These are phyloP conservation scores for Drosophila austrosaltans DNA, from an alignment of 2,888 invertebrate genomes.

Conservation along the genomic window DNA sequence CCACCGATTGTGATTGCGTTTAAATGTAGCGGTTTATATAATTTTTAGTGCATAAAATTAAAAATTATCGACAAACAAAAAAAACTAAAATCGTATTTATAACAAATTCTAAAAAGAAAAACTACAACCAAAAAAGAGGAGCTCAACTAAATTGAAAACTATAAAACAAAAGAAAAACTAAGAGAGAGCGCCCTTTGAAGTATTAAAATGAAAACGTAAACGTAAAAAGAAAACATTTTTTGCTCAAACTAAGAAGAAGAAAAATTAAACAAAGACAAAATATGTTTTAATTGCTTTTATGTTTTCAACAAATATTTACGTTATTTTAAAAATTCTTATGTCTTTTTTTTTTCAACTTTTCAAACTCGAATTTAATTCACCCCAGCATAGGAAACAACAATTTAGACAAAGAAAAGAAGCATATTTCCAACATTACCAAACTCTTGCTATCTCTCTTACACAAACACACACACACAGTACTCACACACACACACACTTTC, in stretches of 20 bases:
- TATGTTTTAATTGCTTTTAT: background rate
- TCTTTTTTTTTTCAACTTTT: conserved; percentile 50
- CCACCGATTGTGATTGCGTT: conserved; percentile 84
- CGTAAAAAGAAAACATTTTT: conserved; percentile 41
- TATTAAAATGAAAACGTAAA: conserved; percentile 27
- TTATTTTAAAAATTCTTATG: conserved; percentile 39
- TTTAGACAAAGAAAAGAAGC: conserved; percentile 51
- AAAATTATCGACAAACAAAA: conserved; percentile 32
- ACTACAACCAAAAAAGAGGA: conserved; percentile 36
- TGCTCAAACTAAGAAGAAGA: conserved; percentile 58
- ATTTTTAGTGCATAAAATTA: conserved; percentile 73
- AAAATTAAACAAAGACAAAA: conserved; percentile 25
- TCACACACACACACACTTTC: conserved; percentile 3
- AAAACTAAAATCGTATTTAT: conserved; percentile 38
- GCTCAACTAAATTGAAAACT: conserved; percentile 22
- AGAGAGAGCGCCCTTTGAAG: conserved; percentile 21
- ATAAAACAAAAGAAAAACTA: conserved; percentile 18
- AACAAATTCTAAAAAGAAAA: conserved; percentile 26
- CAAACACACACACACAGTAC: conserved; percentile 28
- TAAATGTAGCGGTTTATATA: conserved; percentile 80
- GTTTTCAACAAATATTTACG: background rate
- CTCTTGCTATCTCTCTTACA: conserved; percentile 3
- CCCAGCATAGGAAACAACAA: conserved; percentile 45
- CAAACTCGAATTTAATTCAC: conserved; percentile 73
- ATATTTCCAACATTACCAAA: conserved; percentile 14